These are phyloP conservation scores for Monomorium pharaonis DNA, from an alignment of 1,140 invertebrate genomes.

Conservation along the genomic window DNA sequence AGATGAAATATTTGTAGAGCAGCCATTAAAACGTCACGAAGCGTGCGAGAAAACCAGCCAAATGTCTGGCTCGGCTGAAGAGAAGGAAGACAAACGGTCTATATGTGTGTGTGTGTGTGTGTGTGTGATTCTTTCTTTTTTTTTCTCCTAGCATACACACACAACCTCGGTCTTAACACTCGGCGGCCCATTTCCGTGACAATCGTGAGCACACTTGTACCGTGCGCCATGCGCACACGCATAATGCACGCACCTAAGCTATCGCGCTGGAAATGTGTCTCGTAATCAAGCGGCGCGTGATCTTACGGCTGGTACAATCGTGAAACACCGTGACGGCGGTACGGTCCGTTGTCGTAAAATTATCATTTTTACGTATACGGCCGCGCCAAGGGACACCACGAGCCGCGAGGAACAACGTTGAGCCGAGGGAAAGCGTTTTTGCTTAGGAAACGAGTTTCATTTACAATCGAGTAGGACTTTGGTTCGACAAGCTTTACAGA, in stretches of 20 bases:
- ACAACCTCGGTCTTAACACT: not conserved
- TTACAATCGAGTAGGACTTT: not conserved
- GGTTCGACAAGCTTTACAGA: not conserved
- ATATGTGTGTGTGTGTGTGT: not conserved
- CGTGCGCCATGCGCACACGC: conserved; percentile 40
- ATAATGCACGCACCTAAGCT: conserved; percentile 33
- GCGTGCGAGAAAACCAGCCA: conserved; percentile 11
- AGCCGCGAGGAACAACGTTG: not conserved
- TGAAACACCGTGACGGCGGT: conserved; percentile 6
- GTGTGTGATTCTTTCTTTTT: conserved; percentile 44
- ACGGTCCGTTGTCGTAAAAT: conserved; percentile 7
- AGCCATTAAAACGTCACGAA: conserved; percentile 31
- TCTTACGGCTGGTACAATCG: conserved; percentile 21
- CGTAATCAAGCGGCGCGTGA: conserved; percentile 51
- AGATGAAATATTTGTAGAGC: conserved; percentile 22
- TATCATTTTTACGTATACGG: conserved; percentile 26
- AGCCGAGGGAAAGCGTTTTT: conserved; percentile 17
- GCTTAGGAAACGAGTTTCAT: not conserved
- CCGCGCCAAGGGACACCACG: not conserved
- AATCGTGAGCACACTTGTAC: conserved; percentile 59
- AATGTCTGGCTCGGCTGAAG: conserved; percentile 43
- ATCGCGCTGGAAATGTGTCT: conserved; percentile 41
- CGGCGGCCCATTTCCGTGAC: conserved; percentile 66
- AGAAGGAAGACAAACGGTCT: conserved; percentile 50
- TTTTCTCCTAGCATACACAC: not conserved